Evolutionary conservation across 2,797 vertebrate species (phyloP).

Genomic region (Channa striata): DNA sequence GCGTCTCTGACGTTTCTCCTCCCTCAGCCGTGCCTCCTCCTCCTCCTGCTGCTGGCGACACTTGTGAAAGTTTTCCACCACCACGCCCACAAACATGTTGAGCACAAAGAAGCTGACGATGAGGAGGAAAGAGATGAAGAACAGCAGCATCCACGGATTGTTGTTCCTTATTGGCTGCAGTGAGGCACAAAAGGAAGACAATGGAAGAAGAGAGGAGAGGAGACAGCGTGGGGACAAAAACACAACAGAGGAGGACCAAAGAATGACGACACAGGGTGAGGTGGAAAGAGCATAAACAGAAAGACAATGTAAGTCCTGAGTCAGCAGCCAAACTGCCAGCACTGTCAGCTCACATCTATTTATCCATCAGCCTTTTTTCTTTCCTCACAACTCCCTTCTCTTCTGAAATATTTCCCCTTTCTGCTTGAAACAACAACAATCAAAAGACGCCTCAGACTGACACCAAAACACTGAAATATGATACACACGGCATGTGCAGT

Average conservation of each 20-base stretch:
- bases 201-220: constrained; percentile 35
- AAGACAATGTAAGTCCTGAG: constrained; percentile 75
- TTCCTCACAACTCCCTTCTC: constrained; percentile 36
- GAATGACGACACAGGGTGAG: constrained; percentile 40
- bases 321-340: constrained; percentile 70
- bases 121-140: constrained; percentile 99
- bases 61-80: constrained; percentile 99
- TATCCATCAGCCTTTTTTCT: constrained; percentile 57
- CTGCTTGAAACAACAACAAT: constrained; percentile 51
- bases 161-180: constrained; percentile 92
- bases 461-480: constrained; percentile 39
- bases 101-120: constrained; percentile 99
- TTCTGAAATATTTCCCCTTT: constrained; percentile 46
- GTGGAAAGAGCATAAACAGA: constrained; percentile 58
- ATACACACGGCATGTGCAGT: constrained; percentile 19
- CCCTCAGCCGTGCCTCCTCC: constrained; percentile 91
- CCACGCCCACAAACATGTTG: constrained; percentile 98
- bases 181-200: neutral
- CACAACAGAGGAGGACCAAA: constrained; percentile 34
- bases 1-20: constrained; percentile 89
- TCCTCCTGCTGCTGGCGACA: constrained; percentile 98
- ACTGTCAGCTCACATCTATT: constrained; percentile 69
- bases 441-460: constrained; percentile 35
- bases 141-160: constrained; percentile 98
- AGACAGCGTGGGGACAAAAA: constrained; percentile 25